These are phyloP conservation scores for Pangasius macronema DNA, from an alignment of 2,797 vertebrate species.

Conservation along the genomic window DNA sequence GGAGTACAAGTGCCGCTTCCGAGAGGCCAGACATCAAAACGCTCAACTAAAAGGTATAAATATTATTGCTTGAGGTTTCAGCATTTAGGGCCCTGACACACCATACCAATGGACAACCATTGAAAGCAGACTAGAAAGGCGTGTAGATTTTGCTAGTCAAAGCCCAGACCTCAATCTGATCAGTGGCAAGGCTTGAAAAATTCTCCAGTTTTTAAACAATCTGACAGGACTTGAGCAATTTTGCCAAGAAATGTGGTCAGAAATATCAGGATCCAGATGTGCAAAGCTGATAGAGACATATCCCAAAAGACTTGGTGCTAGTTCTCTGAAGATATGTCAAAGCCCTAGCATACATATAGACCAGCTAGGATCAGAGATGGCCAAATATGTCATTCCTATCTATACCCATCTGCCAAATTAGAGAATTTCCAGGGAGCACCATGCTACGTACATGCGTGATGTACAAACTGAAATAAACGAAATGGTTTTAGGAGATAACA, in stretches of 20 bases:
- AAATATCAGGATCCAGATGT: neutral
- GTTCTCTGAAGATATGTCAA: neutral
- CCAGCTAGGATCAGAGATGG: neutral
- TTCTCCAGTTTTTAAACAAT: neutral
- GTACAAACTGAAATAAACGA: neutral
- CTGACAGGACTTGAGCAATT: neutral
- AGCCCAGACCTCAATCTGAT: neutral
- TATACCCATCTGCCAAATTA: neutral
- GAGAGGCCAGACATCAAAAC: constrained; percentile 70
- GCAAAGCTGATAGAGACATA: neutral
- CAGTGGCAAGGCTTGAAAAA: neutral
- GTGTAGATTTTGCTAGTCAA: neutral
- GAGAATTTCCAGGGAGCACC: neutral
- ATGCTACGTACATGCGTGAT: neutral
- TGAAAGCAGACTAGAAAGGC: too few relatives aligned
- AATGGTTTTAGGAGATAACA: neutral
- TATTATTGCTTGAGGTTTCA: neutral
- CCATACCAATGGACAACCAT: neutral
- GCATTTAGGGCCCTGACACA: too few relatives aligned
- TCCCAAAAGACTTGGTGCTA: neutral
- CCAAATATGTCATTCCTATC: neutral
- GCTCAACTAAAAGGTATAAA: constrained; percentile 78
- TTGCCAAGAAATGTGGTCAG: neutral
- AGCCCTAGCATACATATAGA: neutral
- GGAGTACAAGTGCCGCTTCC: constrained; percentile 72